These are phyloP conservation scores for Corvus hawaiiensis DNA, from an alignment of 2,113 vertebrate genomes.

Conservation along the genomic window DNA sequence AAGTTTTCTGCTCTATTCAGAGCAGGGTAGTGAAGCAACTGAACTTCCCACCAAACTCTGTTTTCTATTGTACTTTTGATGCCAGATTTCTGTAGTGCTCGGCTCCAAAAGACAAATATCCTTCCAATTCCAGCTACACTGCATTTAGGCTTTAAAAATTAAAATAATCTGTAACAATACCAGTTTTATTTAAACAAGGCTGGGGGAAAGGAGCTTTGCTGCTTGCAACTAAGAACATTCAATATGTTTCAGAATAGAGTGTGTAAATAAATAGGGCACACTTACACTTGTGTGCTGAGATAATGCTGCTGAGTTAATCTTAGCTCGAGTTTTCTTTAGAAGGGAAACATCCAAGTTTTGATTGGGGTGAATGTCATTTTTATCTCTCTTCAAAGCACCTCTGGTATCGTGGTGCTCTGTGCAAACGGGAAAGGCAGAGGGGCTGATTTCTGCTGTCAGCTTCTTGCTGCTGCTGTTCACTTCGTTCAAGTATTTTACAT, in stretches of 20 bases:
- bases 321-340: neutral
- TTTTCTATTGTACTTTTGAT: constrained; percentile 59
- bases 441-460: neutral
- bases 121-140: neutral
- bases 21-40: constrained; percentile 53
- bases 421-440: neutral
- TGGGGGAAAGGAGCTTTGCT: neutral
- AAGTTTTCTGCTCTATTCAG: constrained; percentile 50
- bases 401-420: fast-evolving
- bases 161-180: neutral
- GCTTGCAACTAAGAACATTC: neutral
- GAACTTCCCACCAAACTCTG: constrained; percentile 59
- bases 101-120: constrained; percentile 11
- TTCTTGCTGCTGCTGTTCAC: neutral
- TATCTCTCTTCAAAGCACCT: neutral
- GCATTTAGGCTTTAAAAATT: neutral
- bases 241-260: neutral
- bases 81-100: constrained; percentile 7
- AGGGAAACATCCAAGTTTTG: neutral
- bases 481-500: neutral
- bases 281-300: neutral
- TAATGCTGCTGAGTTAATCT: neutral
- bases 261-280: neutral
- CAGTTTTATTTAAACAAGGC: neutral
- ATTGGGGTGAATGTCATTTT: neutral